These are phyloP conservation scores for Mizuhopecten yessoensis DNA, from an alignment of 1,140 invertebrate genomes.

Conservation along the genomic window DNA sequence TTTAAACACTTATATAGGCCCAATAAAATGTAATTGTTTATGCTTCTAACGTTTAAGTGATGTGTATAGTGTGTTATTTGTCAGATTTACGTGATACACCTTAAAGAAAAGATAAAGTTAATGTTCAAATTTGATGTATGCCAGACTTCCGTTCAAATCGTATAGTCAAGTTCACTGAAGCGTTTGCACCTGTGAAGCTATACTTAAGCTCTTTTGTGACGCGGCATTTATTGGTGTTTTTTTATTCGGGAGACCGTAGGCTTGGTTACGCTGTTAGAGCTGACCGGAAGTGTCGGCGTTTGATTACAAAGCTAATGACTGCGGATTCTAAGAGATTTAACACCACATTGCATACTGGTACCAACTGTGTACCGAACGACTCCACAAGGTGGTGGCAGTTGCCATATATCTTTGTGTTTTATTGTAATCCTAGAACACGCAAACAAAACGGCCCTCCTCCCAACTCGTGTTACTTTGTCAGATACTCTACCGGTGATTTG, in stretches of 20 bases:
- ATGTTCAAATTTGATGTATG: background rate
- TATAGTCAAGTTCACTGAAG: background rate
- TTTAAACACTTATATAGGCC: too few species aligned
- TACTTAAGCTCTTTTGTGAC: background rate
- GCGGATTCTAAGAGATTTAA: background rate
- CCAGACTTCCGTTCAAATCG: background rate
- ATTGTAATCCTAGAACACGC: background rate
- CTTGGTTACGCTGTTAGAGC: background rate
- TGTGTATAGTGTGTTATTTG: background rate
- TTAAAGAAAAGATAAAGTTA: background rate
- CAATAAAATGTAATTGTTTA: too few species aligned
- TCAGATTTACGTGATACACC: background rate
- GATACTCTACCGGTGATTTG: background rate
- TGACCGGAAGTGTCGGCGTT: background rate
- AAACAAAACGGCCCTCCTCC: background rate
- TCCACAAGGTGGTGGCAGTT: background rate
- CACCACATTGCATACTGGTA: background rate
- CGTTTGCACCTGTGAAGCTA: background rate
- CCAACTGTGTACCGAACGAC: background rate
- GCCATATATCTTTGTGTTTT: background rate
- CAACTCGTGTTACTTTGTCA: background rate
- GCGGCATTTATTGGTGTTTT: background rate
- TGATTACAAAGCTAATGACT: background rate
- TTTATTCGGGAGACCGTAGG: background rate
- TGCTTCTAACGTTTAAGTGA: too few species aligned